These are phyloP conservation scores for Plectrocnemia conspersa DNA, from an alignment of 1,140 invertebrate species.

Conservation along the genomic window DNA sequence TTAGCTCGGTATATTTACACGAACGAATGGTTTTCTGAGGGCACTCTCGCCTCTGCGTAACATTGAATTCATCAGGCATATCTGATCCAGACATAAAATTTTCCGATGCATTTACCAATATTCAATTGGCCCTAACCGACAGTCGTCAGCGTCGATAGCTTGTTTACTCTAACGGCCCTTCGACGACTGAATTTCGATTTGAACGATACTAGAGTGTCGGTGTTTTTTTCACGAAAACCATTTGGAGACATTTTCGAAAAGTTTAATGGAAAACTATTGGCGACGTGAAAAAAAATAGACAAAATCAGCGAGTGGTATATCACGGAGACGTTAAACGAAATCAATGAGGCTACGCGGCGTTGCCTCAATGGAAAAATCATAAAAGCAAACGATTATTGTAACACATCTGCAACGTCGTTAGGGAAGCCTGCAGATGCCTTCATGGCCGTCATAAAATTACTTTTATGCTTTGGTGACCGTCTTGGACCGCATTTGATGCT, in stretches of 20 bases:
- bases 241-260: background rate
- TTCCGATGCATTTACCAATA: slow-evolving; percentile 33
- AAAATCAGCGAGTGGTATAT: slow-evolving; percentile 11
- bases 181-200: slow-evolving; percentile 14
- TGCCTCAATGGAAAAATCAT: slow-evolving; percentile 29
- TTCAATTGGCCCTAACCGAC: slow-evolving; percentile 22
- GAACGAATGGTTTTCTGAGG: slow-evolving; percentile 9
- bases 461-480: slow-evolving; percentile 29
- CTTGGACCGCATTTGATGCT: too few relatives aligned
- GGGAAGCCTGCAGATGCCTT: slow-evolving; percentile 20
- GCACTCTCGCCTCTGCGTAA: background rate
- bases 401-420: slow-evolving; percentile 30
- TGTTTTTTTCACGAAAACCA: background rate
- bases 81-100: slow-evolving; percentile 35
- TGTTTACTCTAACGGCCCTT: slow-evolving; percentile 24
- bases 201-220: background rate
- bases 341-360: slow-evolving; percentile 22
- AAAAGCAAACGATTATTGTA: slow-evolving; percentile 34
- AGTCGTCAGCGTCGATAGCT: slow-evolving; percentile 10
- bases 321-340: slow-evolving; percentile 28
- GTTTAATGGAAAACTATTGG: slow-evolving; percentile 3
- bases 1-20: too few relatives aligned
- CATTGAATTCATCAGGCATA: slow-evolving; percentile 34
- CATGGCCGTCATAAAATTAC: slow-evolving; percentile 30
- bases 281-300: slow-evolving; percentile 16